Percentiles rank a stretch among this genome's conserved stretches.
These are phyloP conservation scores for Drosophila biarmipes DNA, from an alignment of 1,140 invertebrate species.

Conservation along the genomic window DNA sequence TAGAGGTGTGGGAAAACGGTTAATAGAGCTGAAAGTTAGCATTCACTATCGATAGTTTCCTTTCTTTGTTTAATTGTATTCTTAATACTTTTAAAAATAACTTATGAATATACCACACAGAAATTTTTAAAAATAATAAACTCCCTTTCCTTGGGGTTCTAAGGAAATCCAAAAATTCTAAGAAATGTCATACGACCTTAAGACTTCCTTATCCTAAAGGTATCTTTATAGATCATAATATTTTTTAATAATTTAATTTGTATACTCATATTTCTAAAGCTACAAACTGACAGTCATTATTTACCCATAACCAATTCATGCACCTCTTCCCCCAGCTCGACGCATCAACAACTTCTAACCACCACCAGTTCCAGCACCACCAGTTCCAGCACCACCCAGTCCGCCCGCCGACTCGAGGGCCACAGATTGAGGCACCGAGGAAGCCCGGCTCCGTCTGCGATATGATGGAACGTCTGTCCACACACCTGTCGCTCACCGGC, in stretches of 20 bases:
- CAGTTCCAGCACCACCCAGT: slow-evolving; percentile 30
- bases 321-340: slow-evolving; percentile 2
- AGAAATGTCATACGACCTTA: no score
- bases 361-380: slow-evolving; percentile 32
- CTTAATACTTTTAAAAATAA: no score
- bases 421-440: slow-evolving; percentile 33
- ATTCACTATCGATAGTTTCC: not conserved
- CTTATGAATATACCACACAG: no score
- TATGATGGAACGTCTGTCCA: slow-evolving; percentile 85
- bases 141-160: no score
- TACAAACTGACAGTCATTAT: no score
- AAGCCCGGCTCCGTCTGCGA: slow-evolving; percentile 37
- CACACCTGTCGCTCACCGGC: slow-evolving; percentile 81
- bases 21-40: not conserved
- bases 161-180: no score
- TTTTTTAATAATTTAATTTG: no score
- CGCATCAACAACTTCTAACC: slow-evolving; percentile 39
- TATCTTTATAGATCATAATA: no score
- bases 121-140: no score
- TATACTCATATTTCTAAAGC: no score
- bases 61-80: no score
- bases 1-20: not conserved
- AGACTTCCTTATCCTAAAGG: no score
- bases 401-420: slow-evolving; percentile 29
- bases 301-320: not conserved